Evolutionary conservation across 2,888 invertebrate species (phyloP), one percentile per base, ranked within the genome.

Genomic region (Bellardia pandia): DNA sequence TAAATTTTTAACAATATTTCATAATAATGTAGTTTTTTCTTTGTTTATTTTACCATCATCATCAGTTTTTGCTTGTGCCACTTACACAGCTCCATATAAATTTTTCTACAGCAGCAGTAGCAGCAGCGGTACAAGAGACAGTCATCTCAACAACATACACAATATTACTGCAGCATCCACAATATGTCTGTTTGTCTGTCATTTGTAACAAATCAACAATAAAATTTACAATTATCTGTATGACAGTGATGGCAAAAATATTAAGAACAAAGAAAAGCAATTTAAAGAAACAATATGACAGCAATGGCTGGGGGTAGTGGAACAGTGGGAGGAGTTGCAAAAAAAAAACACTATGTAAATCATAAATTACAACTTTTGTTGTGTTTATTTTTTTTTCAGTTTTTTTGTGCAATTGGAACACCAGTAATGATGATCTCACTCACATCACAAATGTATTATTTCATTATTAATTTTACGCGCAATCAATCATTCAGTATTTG

Each of bases 381-480:
- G 56, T 56, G 16, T 23, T 23, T 56, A 23, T 23, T 23, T 66
- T 30, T 37, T 40, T 9, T 64, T 13, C 8, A 42, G 45, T 23
- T 37, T 42, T 37, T 64, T 9, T 33, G 11, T 60, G 7, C 64
- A 37, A 72, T 58, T 56, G 56, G 72, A 30, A 72, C 56, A 64
- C 37, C 64, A 72, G 16, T 58, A 40, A 56, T 42, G 56, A 72
- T 72, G 40, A 58, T 72, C 72, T 40, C 40, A 23, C 42, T 33
- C n/a, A 72, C 16, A 56, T 23, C 56, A 56, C 56, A 72, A 58
- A 42, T 16, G 23, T 58, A 58, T 58, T 51, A 53, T 66, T 66
- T 66, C 56, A 58, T 77, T 56, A 77, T 77, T 77, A 77, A 77
- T 77, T 77, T 68, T 68, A 42, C 42, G 45, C 56, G 56, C 66